These are phyloP conservation scores for Terebella lapidaria DNA, from an alignment of 2,888 invertebrate species.

Conservation along the genomic window DNA sequence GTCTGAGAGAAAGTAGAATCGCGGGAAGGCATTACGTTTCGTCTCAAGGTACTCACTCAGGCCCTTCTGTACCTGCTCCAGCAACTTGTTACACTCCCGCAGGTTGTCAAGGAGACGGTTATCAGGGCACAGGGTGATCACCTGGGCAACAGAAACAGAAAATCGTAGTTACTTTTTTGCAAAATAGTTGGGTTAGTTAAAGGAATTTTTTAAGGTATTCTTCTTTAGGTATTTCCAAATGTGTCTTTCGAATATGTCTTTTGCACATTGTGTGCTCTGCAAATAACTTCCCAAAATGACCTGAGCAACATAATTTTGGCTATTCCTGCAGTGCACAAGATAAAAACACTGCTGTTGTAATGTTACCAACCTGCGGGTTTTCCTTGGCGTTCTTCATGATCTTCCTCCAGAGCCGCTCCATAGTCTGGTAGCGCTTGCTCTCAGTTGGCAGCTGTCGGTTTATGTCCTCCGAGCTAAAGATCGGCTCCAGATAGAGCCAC, in stretches of 20 bases:
- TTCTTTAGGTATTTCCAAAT: too few species aligned
- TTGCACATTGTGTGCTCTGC: too few species aligned
- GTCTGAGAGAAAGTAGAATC: constrained; percentile 55
- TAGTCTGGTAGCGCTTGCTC: constrained; percentile 53
- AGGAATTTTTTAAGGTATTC: too few species aligned
- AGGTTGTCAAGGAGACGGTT: constrained; percentile 64
- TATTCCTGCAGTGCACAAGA: constrained; percentile 52
- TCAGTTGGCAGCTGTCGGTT: constrained; percentile 53
- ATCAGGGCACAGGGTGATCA: constrained; percentile 53
- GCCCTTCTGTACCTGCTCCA: constrained; percentile 55
- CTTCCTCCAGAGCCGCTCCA: constrained; percentile 54
- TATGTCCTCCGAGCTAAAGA: constrained; percentile 56
- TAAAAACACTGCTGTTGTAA: constrained; percentile 42
- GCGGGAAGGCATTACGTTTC: constrained; percentile 57
- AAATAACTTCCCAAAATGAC: too few species aligned
- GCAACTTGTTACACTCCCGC: constrained; percentile 63
- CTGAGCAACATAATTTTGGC: too few species aligned
- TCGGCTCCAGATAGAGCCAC: constrained; percentile 54
- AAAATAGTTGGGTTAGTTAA: too few species aligned
- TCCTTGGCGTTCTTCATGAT: constrained; percentile 65
- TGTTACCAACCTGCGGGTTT: constrained; percentile 62
- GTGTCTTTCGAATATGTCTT: too few species aligned
- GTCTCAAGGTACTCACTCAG: constrained; percentile 55
- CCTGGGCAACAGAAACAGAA: constrained; percentile 39
- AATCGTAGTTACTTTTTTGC: too few species aligned